Base-by-base conservation (phyloP, 2,888 invertebrate species). In the Rotaria socialis region DNA sequence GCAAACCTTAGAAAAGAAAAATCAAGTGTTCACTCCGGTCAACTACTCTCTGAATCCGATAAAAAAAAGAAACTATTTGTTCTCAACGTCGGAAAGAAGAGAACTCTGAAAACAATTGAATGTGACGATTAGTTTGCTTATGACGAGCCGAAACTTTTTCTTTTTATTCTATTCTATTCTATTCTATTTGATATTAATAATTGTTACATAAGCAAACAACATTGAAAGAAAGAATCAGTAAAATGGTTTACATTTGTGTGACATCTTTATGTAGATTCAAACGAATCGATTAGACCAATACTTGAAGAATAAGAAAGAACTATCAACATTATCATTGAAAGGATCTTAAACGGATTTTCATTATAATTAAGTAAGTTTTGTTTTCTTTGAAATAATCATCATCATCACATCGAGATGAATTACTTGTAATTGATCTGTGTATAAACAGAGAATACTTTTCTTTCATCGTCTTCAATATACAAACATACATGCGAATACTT, bases 1-100 rank as follows among this genome's bases (percentile, higher is more conserved):
- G 58, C 58, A 60, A 60, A 60, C 58, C 58, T 60, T 60, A 60
- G 58, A 60, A 60, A 60, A 60, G 55, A 60, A 60, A 60, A 60
- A 60, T 60, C 58, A 60, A 60, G 58, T 60, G 58, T 60, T 60
- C 58, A 60, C 24, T 60, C 24, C 58, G 58, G 58, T 60, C 58
- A 60, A 60, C 58, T 60, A 60, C 3, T 60, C 56, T 56, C 3
- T 27, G 27, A n/a, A n/a, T 60, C 58, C n/a, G 58, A 60, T 60
- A 2, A 60, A 60, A 14, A 60, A 27, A 27, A 60, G 27, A 60
- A 60, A 60, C 27, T 60, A 60, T 60, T 60, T 60, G 58, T 60
- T 7, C 10, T n/a, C 27, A 60, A 11, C 58, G 5, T 60, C 58
- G 58, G 58, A 27, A 11, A 60, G 58, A 60, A 27, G 27, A 60